Evolutionary conservation across 2,888 invertebrate genomes (phyloP), one percentile per base, ranked within the genome.

Genomic region (Standfussiana lucernea): DNA sequence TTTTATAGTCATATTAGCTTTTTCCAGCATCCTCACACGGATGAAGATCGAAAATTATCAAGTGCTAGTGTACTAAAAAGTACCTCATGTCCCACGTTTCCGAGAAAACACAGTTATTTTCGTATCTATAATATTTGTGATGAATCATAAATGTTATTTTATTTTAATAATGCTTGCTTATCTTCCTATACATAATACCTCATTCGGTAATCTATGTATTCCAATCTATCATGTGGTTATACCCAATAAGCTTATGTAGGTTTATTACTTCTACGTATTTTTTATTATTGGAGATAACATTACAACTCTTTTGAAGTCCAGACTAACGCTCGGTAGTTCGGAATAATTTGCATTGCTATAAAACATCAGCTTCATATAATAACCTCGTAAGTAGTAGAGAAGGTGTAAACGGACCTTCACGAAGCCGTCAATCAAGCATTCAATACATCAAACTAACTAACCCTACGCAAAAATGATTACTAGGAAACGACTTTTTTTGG

Each of bases 131-230:
- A 56, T 28, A 56, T 15, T 56, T 28, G 13, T 28, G 53, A 28
- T 56, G 28, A 56, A 62, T 45, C 61, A 47, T 53, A 53, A 24
- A 67, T n/a, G n/a, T 28, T 28, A 18, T 42, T 53, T 42, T 37
- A 35, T 71, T 70, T 61, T 32, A 45, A 72, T 72, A 45, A 53
- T 0, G 21, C 28, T 56, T 80, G 40, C 74, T 56, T 73, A 80
- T 65, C 73, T n/a, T 35, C 15, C 28, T 45, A 53, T 37, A 28
- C 11, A 11, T 61, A 24, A 50, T 47, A 40, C 2, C 24, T 61
- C 6, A 42, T 70, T 69, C 18, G 35, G 28, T 64, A 47, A 77
- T 65, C 45, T 47, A 53, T 21, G 13, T 42, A 65, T 40, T 40
- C 32, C 21, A 40, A 74, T 74, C n/a, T 32, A 73, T 80, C 47